These are phyloP conservation scores for Mus minutoides DNA, from an alignment of 2,797 vertebrate genomes.

Conservation along the genomic window DNA sequence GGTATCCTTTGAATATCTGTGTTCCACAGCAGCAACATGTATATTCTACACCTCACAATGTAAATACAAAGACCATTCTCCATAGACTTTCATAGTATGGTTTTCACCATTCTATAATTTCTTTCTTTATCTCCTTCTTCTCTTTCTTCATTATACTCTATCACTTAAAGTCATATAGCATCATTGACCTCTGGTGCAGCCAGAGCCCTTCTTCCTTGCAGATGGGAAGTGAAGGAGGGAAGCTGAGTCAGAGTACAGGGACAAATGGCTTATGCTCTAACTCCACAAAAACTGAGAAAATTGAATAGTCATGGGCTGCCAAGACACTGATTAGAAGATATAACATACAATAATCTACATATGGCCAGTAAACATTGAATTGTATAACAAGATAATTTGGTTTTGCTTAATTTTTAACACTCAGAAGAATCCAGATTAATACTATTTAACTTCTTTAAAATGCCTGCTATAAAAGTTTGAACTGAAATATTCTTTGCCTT, in stretches of 20 bases:
- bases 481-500: slow-evolving; percentile 8
- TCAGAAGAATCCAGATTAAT: background rate
- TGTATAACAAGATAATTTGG: background rate
- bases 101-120: background rate
- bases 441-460: slow-evolving; percentile 23
- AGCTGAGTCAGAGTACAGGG: background rate
- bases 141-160: background rate
- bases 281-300: background rate
- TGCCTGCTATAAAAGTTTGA: background rate
- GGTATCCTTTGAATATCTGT: background rate
- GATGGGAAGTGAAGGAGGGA: background rate
- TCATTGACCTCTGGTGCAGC: background rate
- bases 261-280: background rate
- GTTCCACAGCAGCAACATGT: background rate
- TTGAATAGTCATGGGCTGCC: background rate
- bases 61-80: background rate
- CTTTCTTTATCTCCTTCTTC: background rate
- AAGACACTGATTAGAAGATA: background rate
- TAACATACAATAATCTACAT: background rate
- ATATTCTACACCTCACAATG: background rate
- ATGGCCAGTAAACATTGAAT: background rate
- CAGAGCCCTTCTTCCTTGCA: background rate
- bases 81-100: background rate
- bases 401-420: slow-evolving; percentile 24
- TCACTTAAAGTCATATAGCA: background rate